Percentiles rank a stretch among this genome's conserved stretches.
phyloP scores from a whole-genome alignment of 2,888 invertebrate species.

The Polylopha cassiicola region DNA sequence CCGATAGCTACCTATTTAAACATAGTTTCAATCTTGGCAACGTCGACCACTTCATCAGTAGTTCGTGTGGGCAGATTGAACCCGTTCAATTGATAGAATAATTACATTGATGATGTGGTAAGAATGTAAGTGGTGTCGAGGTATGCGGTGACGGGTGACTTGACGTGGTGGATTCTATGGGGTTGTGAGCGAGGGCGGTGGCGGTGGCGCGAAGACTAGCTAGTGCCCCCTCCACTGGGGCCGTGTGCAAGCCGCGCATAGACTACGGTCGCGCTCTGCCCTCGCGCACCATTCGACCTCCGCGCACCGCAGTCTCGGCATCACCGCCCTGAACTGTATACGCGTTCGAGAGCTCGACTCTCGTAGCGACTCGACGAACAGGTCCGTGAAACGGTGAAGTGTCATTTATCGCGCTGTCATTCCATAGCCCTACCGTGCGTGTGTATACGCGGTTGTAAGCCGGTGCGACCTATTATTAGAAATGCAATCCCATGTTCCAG shows the following conservation, averaged over 20 bases:
- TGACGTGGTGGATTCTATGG: constrained; percentile 19
- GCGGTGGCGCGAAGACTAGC: constrained; percentile 32
- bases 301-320: constrained; percentile 75
- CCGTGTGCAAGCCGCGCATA: constrained; percentile 75
- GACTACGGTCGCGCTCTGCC: constrained; percentile 69
- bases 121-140: constrained; percentile 8
- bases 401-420: constrained; percentile 43
- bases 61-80: constrained; percentile 16
- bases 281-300: constrained; percentile 75
- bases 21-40: constrained; percentile 15
- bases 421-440: constrained; percentile 45
- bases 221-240: constrained; percentile 68
- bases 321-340: constrained; percentile 66
- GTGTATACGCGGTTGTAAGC: constrained; percentile 61
- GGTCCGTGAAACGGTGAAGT: constrained; percentile 71
- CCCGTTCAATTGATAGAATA: constrained; percentile 19
- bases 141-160: constrained; percentile 19
- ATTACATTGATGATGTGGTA: constrained; percentile 10
- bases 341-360: constrained; percentile 74
- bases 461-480: constrained; percentile 66
- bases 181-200: constrained; percentile 29
- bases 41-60: constrained; percentile 11
- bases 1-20: constrained; percentile 5
- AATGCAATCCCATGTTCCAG: constrained; percentile 65
- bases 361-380: constrained; percentile 76